Evolutionary conservation across 1,140 invertebrate genomes (phyloP), one percentile per base, ranked within the genome.

Genomic region (Vollenhovia emeryi): DNA sequence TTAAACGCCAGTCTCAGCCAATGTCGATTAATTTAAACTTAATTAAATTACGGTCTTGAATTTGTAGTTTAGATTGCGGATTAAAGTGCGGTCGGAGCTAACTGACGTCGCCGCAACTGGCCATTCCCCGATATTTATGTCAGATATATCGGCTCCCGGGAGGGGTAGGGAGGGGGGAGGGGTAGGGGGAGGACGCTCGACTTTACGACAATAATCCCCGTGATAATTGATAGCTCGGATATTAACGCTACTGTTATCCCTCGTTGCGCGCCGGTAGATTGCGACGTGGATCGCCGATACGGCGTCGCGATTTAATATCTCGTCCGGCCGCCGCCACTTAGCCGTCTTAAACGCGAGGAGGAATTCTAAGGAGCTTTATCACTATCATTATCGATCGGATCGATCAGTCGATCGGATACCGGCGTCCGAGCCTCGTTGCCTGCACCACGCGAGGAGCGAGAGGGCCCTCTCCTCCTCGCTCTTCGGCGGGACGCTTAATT

Each of bases 341-440:
- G 24, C 33, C 50, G 60, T 50, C 50, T 73, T 50, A 57, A 80
- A 40, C 24, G 55, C 24, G 78, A 43, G 24, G 50, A 57, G 52
- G 69, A n/a, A 79, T 59, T 57, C 36, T 27, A 60, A 60, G 45
- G 64, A 76, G 68, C 64, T 89, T 88, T 83, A 88, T 88, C 74
- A 71, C 82, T 76, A 40, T 85, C 76, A 82, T 89, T 88, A 88
- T 57, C 40, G 84, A 76, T 62, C 75, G n/a, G 36, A 84, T 84
- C 71, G 80, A 84, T 84, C 79, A 55, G 52, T 73, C 64, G 68
- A 79, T 64, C 40, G 62, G n/a, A 33, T 18, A 36, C 15, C 24
- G 48, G 48, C 45, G n/a, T 69, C 57, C 36, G 15, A 3, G 57
- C 43, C 60, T 62, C 43, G 45, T 62, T 43, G 43, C 15, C 59